These are phyloP conservation scores for Clarias macrocephalus DNA, from an alignment of 2,113 vertebrate genomes.

Conservation along the genomic window DNA sequence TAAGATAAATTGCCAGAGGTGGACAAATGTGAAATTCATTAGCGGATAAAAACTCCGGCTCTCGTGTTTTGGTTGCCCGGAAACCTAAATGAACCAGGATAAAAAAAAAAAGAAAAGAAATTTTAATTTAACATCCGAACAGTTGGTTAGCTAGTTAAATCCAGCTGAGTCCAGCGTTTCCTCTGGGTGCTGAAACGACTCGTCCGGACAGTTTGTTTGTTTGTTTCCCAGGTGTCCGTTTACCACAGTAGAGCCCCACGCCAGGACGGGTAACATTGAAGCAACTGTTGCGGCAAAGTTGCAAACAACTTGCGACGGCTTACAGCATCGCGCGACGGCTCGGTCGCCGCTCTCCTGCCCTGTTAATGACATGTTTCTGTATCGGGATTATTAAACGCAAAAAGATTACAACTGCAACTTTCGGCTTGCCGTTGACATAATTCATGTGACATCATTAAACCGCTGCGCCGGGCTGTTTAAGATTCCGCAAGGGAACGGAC, in stretches of 20 bases:
- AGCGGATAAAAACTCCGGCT: neutral
- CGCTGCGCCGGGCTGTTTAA: too few species aligned
- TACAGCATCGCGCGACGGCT: neutral
- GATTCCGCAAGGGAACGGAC: neutral
- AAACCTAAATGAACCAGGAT: neutral
- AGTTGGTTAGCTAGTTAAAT: neutral
- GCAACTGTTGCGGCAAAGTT: neutral
- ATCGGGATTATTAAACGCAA: neutral
- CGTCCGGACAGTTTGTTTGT: neutral
- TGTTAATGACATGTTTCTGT: neutral
- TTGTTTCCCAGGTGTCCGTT: neutral
- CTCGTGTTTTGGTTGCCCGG: neutral
- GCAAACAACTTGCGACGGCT: neutral
- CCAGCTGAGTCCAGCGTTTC: neutral
- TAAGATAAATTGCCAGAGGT: constrained; percentile 4
- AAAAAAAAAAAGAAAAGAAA: neutral
- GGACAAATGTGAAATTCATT: constrained; percentile 15
- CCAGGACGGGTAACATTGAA: neutral
- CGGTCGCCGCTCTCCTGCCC: neutral
- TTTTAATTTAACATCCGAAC: too few species aligned
- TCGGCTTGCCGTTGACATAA: neutral
- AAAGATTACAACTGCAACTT: neutral
- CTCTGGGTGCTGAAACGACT: too few species aligned
- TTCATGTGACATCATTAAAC: neutral
- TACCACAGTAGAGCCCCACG: too few species aligned